Evolutionary conservation across 2,888 invertebrate species (phyloP).

Genomic region (Phorcus lineatus): DNA sequence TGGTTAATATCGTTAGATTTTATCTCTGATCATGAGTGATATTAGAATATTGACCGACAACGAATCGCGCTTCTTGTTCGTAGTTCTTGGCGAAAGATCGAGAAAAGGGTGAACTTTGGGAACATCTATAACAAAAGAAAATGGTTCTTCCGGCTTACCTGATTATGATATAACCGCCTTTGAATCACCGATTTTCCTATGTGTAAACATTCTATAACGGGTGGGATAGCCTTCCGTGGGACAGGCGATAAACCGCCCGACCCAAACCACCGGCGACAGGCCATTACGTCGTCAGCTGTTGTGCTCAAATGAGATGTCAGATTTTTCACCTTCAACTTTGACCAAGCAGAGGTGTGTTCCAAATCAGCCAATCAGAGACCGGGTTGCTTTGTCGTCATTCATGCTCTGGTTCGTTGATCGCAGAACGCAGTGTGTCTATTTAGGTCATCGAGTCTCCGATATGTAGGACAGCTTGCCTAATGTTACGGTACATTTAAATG

Average conservation of each 20-base stretch:
- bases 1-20: too few species aligned
- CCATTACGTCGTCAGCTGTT: constrained; percentile 47
- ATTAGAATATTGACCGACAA: background rate
- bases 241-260: background rate
- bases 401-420: background rate
- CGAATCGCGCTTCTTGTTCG: background rate
- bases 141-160: constrained; percentile 1
- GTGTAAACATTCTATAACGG: background rate
- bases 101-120: background rate
- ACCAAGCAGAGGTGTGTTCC: constrained; percentile 32
- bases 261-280: constrained; percentile 35
- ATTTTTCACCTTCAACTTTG: constrained; percentile 30
- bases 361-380: constrained; percentile 26
- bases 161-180: background rate
- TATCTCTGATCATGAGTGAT: background rate
- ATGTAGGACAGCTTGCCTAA: too few species aligned
- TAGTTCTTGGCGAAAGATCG: background rate
- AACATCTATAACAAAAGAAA: background rate
- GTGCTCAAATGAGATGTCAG: constrained; percentile 20
- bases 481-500: too few species aligned
- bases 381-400: background rate
- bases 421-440: too few species aligned
- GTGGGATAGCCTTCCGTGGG: background rate
- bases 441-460: too few species aligned
- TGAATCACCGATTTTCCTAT: constrained; percentile 3